A percentile compares a stretch with the other conserved stretches of the same genome.
Evolutionary conservation across 2,888 invertebrate genomes (phyloP).

Genomic region (Macaria notata): DNA sequence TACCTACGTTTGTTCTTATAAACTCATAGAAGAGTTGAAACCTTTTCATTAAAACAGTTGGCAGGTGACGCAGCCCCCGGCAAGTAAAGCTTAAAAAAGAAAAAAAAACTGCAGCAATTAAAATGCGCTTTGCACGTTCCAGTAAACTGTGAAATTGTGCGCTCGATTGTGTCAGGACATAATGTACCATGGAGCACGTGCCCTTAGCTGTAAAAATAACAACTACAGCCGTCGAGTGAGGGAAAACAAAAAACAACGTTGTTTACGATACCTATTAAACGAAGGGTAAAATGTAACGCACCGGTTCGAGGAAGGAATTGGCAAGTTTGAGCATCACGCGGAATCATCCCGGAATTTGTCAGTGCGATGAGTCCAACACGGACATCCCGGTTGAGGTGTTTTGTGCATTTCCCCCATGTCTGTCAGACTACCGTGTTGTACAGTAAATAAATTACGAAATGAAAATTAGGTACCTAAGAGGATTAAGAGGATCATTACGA

Average conservation of each 20-base stretch:
- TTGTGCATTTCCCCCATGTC: no score
- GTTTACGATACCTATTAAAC: slow-evolving; percentile 55
- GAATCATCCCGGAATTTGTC: slow-evolving; percentile 61
- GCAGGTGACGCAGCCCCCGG: slow-evolving; percentile 7
- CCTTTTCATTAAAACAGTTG: slow-evolving; percentile 18
- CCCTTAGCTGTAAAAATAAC: slow-evolving; percentile 53
- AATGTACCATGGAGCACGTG: slow-evolving; percentile 39
- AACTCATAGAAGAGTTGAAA: slow-evolving; percentile 5
- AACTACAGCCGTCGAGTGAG: slow-evolving; percentile 45
- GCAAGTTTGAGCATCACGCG: slow-evolving; percentile 55
- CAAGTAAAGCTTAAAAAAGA: slow-evolving; percentile 11
- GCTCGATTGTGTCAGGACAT: slow-evolving; percentile 26
- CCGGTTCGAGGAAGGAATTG: slow-evolving; percentile 55
- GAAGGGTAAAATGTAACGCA: slow-evolving; percentile 70
- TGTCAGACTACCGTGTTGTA: no score
- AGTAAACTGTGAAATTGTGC: slow-evolving; percentile 23
- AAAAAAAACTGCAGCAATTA: slow-evolving; percentile 22
- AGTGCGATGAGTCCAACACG: slow-evolving; percentile 42
- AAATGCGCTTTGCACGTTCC: slow-evolving; percentile 23
- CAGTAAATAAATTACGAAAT: no score
- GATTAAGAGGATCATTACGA: no score
- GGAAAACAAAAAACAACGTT: slow-evolving; percentile 58
- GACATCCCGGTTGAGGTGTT: no score
- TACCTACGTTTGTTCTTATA: no score
- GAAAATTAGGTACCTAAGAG: no score